phyloP scores from a whole-genome alignment of 1,140 invertebrate genomes.

The Littorina saxatilis region DNA sequence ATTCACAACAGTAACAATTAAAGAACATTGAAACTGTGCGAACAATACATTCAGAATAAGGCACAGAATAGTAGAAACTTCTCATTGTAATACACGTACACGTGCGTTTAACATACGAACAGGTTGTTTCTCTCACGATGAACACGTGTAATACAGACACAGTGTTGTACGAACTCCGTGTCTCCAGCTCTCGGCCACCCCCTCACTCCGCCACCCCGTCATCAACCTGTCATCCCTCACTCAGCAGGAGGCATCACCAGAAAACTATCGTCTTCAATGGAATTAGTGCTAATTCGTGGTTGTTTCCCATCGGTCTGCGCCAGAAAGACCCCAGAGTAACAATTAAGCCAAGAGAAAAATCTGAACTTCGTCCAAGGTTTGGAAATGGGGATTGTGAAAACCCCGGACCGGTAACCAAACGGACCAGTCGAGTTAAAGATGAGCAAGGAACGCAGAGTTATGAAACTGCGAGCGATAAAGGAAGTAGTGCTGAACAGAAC shows the following conservation, averaged over 20 bases:
- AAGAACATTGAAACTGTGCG: too few species aligned
- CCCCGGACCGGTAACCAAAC: too few species aligned
- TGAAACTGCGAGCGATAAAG: too few species aligned
- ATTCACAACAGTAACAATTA: too few species aligned
- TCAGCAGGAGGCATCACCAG: not conserved
- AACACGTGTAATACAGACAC: conserved; percentile 12
- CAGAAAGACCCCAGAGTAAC: not conserved
- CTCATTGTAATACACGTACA: too few species aligned
- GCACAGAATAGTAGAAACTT: too few species aligned
- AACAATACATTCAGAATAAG: too few species aligned
- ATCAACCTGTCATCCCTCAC: not conserved
- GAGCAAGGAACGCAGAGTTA: too few species aligned
- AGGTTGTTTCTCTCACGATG: too few species aligned
- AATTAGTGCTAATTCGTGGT: conserved; percentile 45
- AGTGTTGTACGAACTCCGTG: conserved; percentile 30
- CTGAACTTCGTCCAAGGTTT: not conserved
- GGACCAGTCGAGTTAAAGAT: too few species aligned
- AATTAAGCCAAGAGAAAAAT: not conserved
- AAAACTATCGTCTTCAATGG: conserved; percentile 38
- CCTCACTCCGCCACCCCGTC: not conserved
- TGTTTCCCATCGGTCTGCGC: conserved; percentile 35
- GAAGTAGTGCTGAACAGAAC: too few species aligned
- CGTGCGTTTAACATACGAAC: too few species aligned
- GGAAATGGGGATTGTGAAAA: not conserved
- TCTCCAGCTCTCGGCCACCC: not conserved